Evolutionary conservation across 2,113 vertebrate species (phyloP), one percentile per base, ranked within the genome.

Genomic region (mouse (Mus musculus)): DNA sequence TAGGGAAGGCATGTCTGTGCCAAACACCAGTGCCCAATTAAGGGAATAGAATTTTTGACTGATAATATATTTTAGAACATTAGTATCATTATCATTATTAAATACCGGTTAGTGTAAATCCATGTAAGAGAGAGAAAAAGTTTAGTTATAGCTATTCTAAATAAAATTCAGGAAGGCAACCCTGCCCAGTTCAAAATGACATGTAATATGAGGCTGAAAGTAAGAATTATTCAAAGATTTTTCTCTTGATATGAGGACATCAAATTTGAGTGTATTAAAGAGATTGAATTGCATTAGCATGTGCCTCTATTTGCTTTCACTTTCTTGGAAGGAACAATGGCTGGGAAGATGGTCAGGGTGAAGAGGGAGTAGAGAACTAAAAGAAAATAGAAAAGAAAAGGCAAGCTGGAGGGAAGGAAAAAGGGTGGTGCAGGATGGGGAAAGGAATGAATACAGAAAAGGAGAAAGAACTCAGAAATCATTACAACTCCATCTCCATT

Each of bases 1-100:
- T 14, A 76, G 26, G 26, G 93, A 86, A 59, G 22, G 36, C 30
- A 10, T 73, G 71, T 56, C n/a, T 28, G 10, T 56, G 80, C 67
- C 56, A 91, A 91, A 80, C 19, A 63, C 12, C 5, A 33, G 33
- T 0, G 63, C 82, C 22, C 72, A 49, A 75, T 26, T 59, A 72
- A 71, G 7, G 10, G 78, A 54, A 52, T 24, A 46, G 9, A 89
- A 61, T 72, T 77, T 22, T 86, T 94, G 13, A 81, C 1, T 36
- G 19, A 86, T 11, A 10, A 85, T 54, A n/a, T 4, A 7, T 71
- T 94, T 94, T 78, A 72, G 39, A 97, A 90, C 54, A 33, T 77
- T 65, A 36, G 59, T 76, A 81, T 69, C 20, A 73, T 9, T 54
- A 8, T 71, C 30, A 42, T 46, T 85, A 54, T 46, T 81, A 88